These are phyloP conservation scores for Eulemur rufifrons DNA, from an alignment of 2,113 vertebrate genomes.

Conservation along the genomic window DNA sequence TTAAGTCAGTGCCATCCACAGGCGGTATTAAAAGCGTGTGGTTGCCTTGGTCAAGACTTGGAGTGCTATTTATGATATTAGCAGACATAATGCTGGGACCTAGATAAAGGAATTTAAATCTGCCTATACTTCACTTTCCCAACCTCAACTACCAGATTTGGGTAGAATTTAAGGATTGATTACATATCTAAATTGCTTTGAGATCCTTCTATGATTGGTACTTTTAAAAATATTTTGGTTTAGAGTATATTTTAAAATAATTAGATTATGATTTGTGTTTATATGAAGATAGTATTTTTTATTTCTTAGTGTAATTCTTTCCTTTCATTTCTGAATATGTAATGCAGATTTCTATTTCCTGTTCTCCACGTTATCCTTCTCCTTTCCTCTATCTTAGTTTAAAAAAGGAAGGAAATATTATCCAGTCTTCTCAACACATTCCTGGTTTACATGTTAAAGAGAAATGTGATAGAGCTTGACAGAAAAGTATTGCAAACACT, in stretches of 20 bases:
- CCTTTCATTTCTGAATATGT: conserved; percentile 13
- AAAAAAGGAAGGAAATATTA: not conserved
- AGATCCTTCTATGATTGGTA: not conserved
- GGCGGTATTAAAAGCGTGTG: not conserved
- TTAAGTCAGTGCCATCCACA: not conserved
- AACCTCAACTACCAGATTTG: not conserved
- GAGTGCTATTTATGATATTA: not conserved
- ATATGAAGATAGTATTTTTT: not conserved
- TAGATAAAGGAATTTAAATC: not conserved
- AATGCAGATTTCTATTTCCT: not conserved
- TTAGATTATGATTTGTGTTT: not conserved
- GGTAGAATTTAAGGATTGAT: not conserved
- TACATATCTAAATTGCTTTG: not conserved
- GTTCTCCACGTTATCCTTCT: not conserved
- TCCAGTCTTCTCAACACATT: not conserved
- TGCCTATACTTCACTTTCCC: not conserved
- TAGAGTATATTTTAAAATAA: conserved; percentile 11
- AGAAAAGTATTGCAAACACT: not conserved
- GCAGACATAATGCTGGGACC: not conserved
- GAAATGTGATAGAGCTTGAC: not conserved
- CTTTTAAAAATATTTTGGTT: conserved; percentile 5
- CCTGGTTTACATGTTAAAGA: not conserved
- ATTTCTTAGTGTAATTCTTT: not conserved
- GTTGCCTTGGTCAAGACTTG: not conserved
- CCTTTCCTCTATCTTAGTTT: not conserved